Percentiles rank a stretch among this genome's conserved stretches.
These are phyloP conservation scores for Chrysina gloriosa DNA, from an alignment of 2,888 invertebrate species.

Conservation along the genomic window DNA sequence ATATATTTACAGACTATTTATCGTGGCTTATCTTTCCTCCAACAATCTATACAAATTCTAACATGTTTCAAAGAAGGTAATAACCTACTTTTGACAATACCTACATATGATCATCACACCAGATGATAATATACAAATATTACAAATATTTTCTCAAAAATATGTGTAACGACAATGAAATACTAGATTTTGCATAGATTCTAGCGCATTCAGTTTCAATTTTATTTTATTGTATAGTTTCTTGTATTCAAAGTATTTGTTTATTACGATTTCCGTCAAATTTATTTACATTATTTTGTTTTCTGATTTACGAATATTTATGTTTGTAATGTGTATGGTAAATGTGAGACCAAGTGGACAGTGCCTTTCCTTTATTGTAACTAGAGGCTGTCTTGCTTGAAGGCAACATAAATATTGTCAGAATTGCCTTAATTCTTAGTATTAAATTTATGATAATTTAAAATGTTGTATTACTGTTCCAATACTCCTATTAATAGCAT, in stretches of 20 bases:
- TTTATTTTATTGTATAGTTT: constrained; percentile 26
- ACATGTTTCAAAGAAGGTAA: background rate
- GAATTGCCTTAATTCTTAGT: constrained; percentile 49
- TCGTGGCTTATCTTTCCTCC: background rate
- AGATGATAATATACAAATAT: too few species aligned
- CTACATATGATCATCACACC: too few species aligned
- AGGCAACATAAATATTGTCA: constrained; percentile 47
- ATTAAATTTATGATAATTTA: constrained; percentile 48
- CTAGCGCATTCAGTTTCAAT: constrained; percentile 11
- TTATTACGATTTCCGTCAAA: constrained; percentile 41
- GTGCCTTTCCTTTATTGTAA: constrained; percentile 47
- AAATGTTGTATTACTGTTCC: constrained; percentile 41
- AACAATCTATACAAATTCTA: constrained; percentile 3
- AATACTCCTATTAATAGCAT: constrained; percentile 32
- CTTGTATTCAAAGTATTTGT: constrained; percentile 45
- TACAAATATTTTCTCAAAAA: too few species aligned
- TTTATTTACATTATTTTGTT: constrained; percentile 36
- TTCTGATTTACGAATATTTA: constrained; percentile 37
- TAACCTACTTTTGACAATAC: constrained; percentile 2
- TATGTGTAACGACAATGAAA: too few species aligned
- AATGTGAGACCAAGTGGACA: constrained; percentile 49
- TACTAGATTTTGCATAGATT: too few species aligned
- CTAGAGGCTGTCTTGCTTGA: constrained; percentile 49
- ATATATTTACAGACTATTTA: background rate
- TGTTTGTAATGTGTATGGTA: constrained; percentile 27